phyloP scores from a whole-genome alignment of 30 jellyfish, hydroid and myxozoan species.

The Nemopilema nomurai region DNA sequence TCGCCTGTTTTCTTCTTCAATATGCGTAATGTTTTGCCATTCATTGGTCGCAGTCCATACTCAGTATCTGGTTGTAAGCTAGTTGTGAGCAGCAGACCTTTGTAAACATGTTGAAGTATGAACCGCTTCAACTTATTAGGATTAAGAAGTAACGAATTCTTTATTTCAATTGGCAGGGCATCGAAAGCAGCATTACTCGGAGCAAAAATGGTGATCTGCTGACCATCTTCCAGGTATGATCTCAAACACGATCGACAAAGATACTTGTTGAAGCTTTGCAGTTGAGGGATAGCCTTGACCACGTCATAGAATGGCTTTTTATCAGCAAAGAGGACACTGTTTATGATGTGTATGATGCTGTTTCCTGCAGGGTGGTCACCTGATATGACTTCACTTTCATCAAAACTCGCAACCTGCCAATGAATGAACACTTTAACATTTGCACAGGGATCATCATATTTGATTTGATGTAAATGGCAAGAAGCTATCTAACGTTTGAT shows the following conservation, averaged over 20 bases:
- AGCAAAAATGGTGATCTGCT: constrained; percentile 65
- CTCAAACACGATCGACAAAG: constrained; percentile 39
- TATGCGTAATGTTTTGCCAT: constrained; percentile 36
- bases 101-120: constrained; percentile 49
- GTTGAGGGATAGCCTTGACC: constrained; percentile 33
- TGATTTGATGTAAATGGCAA: not conserved
- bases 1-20: constrained; percentile 6
- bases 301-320: constrained; percentile 34
- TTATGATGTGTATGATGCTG: constrained; percentile 55
- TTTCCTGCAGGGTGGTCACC: constrained; percentile 54
- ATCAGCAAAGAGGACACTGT: constrained; percentile 24
- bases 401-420: constrained; percentile 53
- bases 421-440: not conserved
- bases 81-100: constrained; percentile 36
- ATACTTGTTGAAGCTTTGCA: constrained; percentile 21
- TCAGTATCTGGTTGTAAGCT: constrained; percentile 3
- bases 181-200: constrained; percentile 67
- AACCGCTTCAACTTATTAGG: constrained; percentile 24
- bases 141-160: constrained; percentile 15
- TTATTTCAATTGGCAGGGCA: constrained; percentile 28
- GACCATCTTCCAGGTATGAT: constrained; percentile 18
- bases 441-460: too few relatives aligned
- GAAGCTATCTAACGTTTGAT: too few relatives aligned
- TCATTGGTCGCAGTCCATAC: constrained; percentile 55
- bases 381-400: constrained; percentile 36